Conservation (phyloP, 2,888 invertebrate species). For the Cylloceria caligata region DNA sequence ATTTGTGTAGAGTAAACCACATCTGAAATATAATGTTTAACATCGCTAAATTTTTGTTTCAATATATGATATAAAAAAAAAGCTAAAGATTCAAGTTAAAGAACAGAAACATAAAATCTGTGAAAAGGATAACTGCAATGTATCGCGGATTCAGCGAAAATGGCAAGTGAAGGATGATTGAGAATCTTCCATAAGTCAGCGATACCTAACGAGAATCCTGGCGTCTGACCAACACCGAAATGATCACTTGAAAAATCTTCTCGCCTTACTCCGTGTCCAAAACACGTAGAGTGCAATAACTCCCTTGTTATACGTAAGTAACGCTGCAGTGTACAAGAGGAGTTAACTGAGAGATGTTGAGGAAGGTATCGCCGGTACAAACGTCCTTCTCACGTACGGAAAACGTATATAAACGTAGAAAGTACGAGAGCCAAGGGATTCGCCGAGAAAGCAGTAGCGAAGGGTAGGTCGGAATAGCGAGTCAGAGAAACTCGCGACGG, state of each 20-base stretch:
- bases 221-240: constrained; percentile 20
- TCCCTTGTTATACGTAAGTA: constrained; percentile 5
- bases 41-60: too few relatives aligned
- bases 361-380: constrained; percentile 10
- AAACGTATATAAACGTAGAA: constrained; percentile 55
- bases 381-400: constrained; percentile 55
- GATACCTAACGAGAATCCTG: constrained; percentile 17
- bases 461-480: constrained; percentile 22
- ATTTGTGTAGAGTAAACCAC: too few relatives aligned
- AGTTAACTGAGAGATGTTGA: background rate
- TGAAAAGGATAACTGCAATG: background rate
- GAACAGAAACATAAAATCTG: background rate
- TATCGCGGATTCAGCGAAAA: background rate
- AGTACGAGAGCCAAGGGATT: constrained; percentile 63
- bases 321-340: background rate
- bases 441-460: constrained; percentile 1
- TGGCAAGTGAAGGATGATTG: background rate
- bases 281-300: constrained; percentile 4
- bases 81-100: background rate
- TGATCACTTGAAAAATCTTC: constrained; percentile 40
- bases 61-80: too few relatives aligned
- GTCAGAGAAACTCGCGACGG: constrained; percentile 39
- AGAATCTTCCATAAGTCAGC: background rate
- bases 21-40: too few relatives aligned
- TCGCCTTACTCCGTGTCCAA: background rate